These are phyloP conservation scores for Agelastica alni DNA, from an alignment of 2,888 invertebrate species.

Conservation along the genomic window DNA sequence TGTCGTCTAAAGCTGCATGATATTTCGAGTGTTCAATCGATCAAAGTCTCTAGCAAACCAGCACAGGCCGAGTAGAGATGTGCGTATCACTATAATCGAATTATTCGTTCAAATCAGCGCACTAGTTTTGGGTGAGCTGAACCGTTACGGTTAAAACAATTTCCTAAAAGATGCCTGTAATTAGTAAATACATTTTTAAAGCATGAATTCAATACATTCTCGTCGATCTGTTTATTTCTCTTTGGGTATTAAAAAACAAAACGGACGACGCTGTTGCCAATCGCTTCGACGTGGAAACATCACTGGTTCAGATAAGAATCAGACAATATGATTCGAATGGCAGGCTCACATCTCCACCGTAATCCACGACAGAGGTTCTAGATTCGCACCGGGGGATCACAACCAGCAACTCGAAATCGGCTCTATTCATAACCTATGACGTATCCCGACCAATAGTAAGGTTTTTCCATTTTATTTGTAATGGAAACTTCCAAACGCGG, in stretches of 20 bases:
- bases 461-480: slow-evolving; percentile 24
- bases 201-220: too few relatives aligned
- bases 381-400: slow-evolving; percentile 49
- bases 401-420: slow-evolving; percentile 39
- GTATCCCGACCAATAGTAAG: slow-evolving; percentile 28
- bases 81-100: too few relatives aligned
- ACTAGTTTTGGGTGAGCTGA: too few relatives aligned
- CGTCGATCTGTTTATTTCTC: too few relatives aligned
- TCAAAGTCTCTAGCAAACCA: too few relatives aligned
- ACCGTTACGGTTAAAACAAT: too few relatives aligned
- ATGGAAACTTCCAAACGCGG: slow-evolving; percentile 10
- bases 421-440: slow-evolving; percentile 48
- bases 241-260: background rate
- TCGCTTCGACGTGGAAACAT: slow-evolving; percentile 41
- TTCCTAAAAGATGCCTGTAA: too few relatives aligned
- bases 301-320: slow-evolving; percentile 52
- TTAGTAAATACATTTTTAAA: too few relatives aligned
- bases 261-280: slow-evolving; percentile 10
- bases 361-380: slow-evolving; percentile 51
- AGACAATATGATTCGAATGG: slow-evolving; percentile 53
- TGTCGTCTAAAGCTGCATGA: too few relatives aligned
- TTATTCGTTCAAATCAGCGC: too few relatives aligned
- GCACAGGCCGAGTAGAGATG: too few relatives aligned
- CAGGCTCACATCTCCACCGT: slow-evolving; percentile 48
- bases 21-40: too few relatives aligned